Conservation (phyloP, 1,140 invertebrate species). For the Trichoplusia ni region DNA sequence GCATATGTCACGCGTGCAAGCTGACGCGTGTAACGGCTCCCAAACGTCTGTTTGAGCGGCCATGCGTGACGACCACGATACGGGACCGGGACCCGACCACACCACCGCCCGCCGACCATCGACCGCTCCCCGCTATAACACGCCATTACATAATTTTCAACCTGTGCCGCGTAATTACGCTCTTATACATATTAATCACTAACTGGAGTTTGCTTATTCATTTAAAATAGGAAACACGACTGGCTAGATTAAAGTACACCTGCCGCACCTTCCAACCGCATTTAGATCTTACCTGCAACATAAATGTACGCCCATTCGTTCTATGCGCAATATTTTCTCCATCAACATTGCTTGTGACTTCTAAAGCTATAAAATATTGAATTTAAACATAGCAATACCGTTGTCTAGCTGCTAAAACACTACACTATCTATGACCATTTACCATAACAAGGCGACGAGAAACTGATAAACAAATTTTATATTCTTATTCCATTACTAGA, state of each 20-base stretch:
- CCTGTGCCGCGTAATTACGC: slow-evolving; percentile 24
- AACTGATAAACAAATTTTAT: background rate
- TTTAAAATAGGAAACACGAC: too few species aligned
- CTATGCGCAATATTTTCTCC: background rate
- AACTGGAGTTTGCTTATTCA: background rate
- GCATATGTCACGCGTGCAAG: slow-evolving; percentile 24
- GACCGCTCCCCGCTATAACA: slow-evolving; percentile 34
- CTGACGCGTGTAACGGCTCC: slow-evolving; percentile 29
- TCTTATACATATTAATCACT: slow-evolving; percentile 12
- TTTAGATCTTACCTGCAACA: background rate
- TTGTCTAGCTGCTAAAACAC: too few species aligned
- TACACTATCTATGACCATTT: background rate
- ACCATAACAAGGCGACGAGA: background rate
- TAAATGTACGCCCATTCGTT: slow-evolving; percentile 1
- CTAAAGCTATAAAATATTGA: slow-evolving; percentile 2
- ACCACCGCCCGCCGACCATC: background rate
- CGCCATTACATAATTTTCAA: slow-evolving; percentile 36
- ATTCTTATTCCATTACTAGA: background rate
- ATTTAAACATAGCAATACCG: slow-evolving; percentile 20
- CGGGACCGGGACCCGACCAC: background rate
- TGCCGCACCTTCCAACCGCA: too few species aligned
- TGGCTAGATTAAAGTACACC: too few species aligned
- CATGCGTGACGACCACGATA: slow-evolving; percentile 26
- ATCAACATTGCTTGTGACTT: background rate
- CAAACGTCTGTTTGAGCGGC: slow-evolving; percentile 2